Evolutionary conservation across 2,113 vertebrate species (phyloP).

Genomic region (Ornithorhynchus anatinus): DNA sequence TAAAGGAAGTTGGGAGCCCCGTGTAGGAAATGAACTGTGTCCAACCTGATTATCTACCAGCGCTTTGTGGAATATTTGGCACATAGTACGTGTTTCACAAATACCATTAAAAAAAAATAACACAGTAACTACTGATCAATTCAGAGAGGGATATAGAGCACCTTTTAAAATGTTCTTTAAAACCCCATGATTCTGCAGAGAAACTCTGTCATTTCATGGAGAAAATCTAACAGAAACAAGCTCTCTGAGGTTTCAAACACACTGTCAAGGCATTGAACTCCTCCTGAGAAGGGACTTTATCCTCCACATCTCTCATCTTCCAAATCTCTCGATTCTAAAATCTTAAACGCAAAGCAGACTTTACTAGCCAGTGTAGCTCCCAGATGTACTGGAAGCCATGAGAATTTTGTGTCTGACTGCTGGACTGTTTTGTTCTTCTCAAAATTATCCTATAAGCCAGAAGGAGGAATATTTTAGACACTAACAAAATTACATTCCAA

Average conservation of each 20-base stretch:
- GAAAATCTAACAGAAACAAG: neutral
- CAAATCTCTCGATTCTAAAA: neutral
- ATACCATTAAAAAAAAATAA: too few relatives aligned
- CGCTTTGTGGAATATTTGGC: too few relatives aligned
- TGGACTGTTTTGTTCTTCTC: neutral
- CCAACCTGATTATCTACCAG: too few relatives aligned
- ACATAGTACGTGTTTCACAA: too few relatives aligned
- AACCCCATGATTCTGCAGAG: too few relatives aligned
- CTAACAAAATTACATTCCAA: neutral
- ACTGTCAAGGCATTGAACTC: neutral
- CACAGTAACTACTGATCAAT: too few relatives aligned
- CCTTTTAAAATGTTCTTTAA: too few relatives aligned
- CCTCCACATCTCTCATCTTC: neutral
- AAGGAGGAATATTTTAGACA: neutral
- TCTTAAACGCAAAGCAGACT: neutral
- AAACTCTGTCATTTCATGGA: neutral
- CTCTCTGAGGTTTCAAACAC: neutral
- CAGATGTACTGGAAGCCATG: too few relatives aligned
- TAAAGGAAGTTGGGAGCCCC: too few relatives aligned
- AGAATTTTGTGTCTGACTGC: neutral
- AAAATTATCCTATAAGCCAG: neutral
- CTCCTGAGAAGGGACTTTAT: neutral
- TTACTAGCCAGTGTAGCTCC: neutral
- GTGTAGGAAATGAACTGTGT: too few relatives aligned
- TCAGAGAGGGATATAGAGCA: too few relatives aligned